These are phyloP conservation scores for Thymelicus sylvestris DNA, from an alignment of 2,888 invertebrate genomes.

Conservation along the genomic window DNA sequence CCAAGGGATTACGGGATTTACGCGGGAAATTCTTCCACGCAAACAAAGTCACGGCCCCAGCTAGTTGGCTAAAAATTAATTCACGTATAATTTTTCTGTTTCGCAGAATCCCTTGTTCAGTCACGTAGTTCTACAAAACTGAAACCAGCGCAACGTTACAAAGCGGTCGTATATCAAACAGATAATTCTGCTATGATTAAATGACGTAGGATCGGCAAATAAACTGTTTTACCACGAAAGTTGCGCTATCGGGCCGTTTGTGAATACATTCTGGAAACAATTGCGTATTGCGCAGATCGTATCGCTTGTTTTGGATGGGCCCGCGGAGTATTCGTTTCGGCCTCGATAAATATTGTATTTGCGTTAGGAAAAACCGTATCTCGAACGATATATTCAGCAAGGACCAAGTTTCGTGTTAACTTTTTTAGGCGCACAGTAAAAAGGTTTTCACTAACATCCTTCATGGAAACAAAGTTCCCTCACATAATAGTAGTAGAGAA, in stretches of 20 bases:
- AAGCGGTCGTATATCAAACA: conserved; percentile 16
- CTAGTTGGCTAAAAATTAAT: not conserved
- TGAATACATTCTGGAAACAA: conserved; percentile 27
- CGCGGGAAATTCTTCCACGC: too few relatives aligned
- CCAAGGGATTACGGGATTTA: too few relatives aligned
- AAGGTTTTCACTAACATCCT: not conserved
- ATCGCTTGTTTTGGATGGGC: conserved; percentile 11
- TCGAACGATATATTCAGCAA: not conserved
- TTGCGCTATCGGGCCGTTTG: conserved; percentile 17
- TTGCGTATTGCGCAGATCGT: conserved; percentile 23
- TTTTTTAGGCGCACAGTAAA: not conserved
- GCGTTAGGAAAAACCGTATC: conserved; percentile 2
- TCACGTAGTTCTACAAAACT: conserved; percentile 13
- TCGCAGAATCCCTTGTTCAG: not conserved
- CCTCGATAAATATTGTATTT: conserved; percentile 13
- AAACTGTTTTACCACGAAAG: conserved; percentile 28
- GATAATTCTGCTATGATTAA: conserved; percentile 29
- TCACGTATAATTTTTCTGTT: not conserved
- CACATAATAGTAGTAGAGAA: too few relatives aligned
- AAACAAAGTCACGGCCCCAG: too few relatives aligned
- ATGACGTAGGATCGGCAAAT: conserved; percentile 26
- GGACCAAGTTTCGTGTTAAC: not conserved
- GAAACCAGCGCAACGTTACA: conserved; percentile 15
- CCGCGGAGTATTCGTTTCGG: not conserved
- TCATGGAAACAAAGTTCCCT: not conserved